Evolutionary conservation across 2,888 invertebrate species (phyloP), one percentile per base, ranked within the genome.

Genomic region (Tryphoninae sp.): DNA sequence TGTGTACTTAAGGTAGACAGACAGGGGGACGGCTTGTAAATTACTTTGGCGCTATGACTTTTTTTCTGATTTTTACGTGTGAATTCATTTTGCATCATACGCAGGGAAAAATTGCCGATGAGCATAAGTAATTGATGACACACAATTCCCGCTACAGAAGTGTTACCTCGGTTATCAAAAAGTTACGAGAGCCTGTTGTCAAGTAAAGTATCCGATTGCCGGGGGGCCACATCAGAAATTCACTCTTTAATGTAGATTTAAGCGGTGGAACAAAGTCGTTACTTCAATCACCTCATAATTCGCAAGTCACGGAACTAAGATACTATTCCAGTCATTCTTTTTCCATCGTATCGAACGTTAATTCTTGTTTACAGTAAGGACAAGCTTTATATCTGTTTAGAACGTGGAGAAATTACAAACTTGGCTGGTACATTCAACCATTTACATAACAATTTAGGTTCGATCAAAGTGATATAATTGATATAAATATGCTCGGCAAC

Each of bases 361-460:
- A 22, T 19, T 71, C 61, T 79, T 68, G 22, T 26, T 80, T 62
- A 65, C 78, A 78, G 83, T 68, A 78, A 33, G 33, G 6, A 33
- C 33, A 33, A 33, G 33, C 33, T 33, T 33, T 82, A 80, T 73
- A 81, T 74, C 79, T 67, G 74, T 68, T 79, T 61, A 64, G 68
- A 55, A 61, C 69, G 71, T 55, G 62, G 72, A 22, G 68, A 67
- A 65, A 75, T 42, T 49, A 55, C 62, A 51, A 67, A 59, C 58
- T 65, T 71, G 79, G 76, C 72, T 53, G 76, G 76, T 58, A 65
- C 61, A 78, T 83, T 79, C 81, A 74, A 83, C 81, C 82, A 91
- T 91, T 91, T 90, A 90, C 91, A 91, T 91, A 89, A 90, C 90
- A 91, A 91, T 91, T 87, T 89, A 87, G 86, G 86, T 84, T 81